Conservation (phyloP, 1,140 invertebrate species). For the Apis mellifera region DNA sequence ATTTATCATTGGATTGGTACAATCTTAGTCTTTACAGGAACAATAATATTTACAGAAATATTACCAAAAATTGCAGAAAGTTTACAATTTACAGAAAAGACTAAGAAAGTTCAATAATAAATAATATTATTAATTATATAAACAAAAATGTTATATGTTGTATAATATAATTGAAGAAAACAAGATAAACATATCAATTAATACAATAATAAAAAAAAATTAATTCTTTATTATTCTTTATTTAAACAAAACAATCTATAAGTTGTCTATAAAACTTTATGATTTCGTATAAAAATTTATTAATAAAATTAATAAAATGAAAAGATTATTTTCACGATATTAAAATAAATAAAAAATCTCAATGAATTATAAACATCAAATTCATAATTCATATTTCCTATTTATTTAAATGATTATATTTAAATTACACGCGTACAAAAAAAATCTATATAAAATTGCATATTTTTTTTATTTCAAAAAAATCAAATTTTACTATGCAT, state of each 20-base stretch:
- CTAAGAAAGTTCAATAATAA: conserved; percentile 68
- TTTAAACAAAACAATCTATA: too few species aligned
- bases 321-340: too few species aligned
- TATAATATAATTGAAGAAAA: background rate
- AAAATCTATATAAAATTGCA: background rate
- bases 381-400: background rate
- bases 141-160: background rate
- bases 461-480: background rate
- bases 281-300: too few species aligned
- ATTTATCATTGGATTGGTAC: conserved; percentile 96
- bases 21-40: conserved; percentile 94
- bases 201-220: background rate
- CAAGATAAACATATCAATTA: background rate
- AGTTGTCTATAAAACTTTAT: too few species aligned
- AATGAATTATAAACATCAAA: background rate
- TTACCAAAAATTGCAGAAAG: conserved; percentile 69
- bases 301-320: too few species aligned
- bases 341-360: background rate
- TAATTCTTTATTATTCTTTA: too few species aligned
- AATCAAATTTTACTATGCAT: background rate
- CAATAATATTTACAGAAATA: conserved; percentile 95
- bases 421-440: background rate
- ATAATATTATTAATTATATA: background rate
- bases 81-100: conserved; percentile 31
- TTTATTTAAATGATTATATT: background rate